Base-by-base conservation (phyloP, 2,797 vertebrate species). In the Crenichthys baileyi region DNA sequence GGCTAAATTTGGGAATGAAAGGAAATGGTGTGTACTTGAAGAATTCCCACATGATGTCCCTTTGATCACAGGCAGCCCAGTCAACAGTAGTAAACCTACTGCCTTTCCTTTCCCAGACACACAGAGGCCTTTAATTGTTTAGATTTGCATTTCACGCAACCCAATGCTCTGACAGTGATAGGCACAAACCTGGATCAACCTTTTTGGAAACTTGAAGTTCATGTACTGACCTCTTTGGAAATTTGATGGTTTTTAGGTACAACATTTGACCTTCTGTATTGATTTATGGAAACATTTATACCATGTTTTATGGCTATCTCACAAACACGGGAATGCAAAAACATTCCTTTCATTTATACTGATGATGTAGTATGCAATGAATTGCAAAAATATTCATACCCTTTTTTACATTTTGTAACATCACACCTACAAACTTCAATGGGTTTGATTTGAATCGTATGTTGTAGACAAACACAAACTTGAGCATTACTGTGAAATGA, bases 1-100 rank as follows among this genome's bases (percentile, higher is more conserved):
- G 73, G 77, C 53, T 82, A 46, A 79, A 70, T 74, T 58, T 84
- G 80, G 80, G 46, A 65, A 55, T 81, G 51, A 86, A 83, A 85
- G 68, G 77, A 81, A 78, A 36, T 24, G 76, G 60, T 79, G 77
- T 82, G 83, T 63, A 79, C 36, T 29, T 83, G 83, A 83, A 79
- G 65, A 71, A 78, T 78, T 77, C 80, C 72, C 89, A 85, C 81
- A 88, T 87, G 87, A 79, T 26, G 8, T 70, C 73, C 26, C 70
- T 89, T 89, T 91, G 88, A 91, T 90, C 84, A 73, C 0, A 22
- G 82, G 44, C 76, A 70, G 77, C 73, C 75, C 78, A 81, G 58
- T 51, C 22, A 29, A 46, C 68, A 72, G 72, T 72, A 61, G 70
- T 68, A 60, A 83, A 73, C 36, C n/a, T 22, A 67, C 72, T n/a